Evolutionary conservation across 2,797 vertebrate genomes (phyloP).

Genomic region (Sitta carolinensis): DNA sequence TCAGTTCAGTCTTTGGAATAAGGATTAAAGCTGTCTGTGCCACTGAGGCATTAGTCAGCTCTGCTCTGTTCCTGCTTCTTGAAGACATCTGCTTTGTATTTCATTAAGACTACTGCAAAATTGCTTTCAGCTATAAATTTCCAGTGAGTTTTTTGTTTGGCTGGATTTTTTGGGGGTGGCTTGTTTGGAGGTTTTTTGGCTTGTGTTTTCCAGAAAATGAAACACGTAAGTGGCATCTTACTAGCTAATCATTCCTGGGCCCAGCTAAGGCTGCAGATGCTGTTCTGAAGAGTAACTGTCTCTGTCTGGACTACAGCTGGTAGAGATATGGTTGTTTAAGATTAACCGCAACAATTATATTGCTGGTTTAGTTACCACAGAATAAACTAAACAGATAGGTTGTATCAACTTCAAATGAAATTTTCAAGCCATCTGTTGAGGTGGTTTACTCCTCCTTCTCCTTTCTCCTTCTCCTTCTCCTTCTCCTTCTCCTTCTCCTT

Average conservation of each 20-base stretch:
- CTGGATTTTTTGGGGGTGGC: background rate
- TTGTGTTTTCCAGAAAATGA: background rate
- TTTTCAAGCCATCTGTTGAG: background rate
- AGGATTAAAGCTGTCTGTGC: background rate
- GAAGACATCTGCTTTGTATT: conserved; percentile 23
- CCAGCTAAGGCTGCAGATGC: background rate
- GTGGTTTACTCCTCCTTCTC: background rate
- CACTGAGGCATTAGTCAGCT: background rate
- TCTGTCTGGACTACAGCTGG: background rate
- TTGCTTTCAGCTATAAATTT: conserved; percentile 1
- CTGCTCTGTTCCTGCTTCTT: background rate
- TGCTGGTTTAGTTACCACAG: background rate
- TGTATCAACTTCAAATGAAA: background rate
- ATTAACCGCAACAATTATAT: background rate
- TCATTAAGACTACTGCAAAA: background rate
- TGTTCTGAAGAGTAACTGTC: background rate
- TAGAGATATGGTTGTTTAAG: background rate
- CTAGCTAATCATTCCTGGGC: background rate
- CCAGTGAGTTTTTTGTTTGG: background rate
- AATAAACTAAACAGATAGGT: background rate
- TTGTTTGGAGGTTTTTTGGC: accelerated
- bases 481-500: background rate
- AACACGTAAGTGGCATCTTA: background rate
- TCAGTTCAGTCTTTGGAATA: background rate
- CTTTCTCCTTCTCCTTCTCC: background rate